Evolutionary conservation across 1,140 invertebrate species (phyloP).

Genomic region (Drosophila virilis): DNA sequence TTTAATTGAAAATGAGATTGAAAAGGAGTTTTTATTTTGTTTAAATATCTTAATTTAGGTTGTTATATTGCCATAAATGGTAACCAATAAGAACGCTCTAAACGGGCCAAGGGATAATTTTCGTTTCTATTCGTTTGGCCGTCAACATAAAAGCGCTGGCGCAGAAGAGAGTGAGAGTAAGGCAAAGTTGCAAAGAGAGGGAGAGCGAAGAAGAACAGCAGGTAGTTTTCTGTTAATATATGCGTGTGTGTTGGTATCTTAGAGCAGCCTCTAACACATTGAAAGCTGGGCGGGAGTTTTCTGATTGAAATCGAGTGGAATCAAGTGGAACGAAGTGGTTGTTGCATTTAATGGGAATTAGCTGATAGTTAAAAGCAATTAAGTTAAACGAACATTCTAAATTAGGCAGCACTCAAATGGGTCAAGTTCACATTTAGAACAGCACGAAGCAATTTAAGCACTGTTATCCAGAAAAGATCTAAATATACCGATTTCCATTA

Average conservation of each 20-base stretch:
- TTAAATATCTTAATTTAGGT: too few relatives aligned
- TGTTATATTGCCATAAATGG: too few relatives aligned
- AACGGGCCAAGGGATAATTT: too few relatives aligned
- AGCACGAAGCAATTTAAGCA: slow-evolving; percentile 17
- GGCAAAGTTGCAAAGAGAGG: too few relatives aligned
- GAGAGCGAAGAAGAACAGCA: neutral
- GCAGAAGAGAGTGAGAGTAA: too few relatives aligned
- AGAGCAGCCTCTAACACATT: slow-evolving; percentile 28
- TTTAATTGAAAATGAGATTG: too few relatives aligned
- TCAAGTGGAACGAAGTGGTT: slow-evolving; percentile 49
- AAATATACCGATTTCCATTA: slow-evolving; percentile 34
- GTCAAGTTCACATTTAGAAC: slow-evolving; percentile 40
- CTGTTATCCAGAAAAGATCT: slow-evolving; percentile 34
- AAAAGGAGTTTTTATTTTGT: too few relatives aligned
- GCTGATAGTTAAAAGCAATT: slow-evolving; percentile 31
- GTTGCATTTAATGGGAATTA: neutral
- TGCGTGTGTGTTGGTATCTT: neutral
- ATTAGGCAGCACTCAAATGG: slow-evolving; percentile 5
- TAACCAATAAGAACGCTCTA: too few relatives aligned
- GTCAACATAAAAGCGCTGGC: too few relatives aligned
- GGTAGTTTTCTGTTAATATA: slow-evolving; percentile 22
- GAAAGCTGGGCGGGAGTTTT: slow-evolving; percentile 46
- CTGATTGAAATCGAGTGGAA: slow-evolving; percentile 47
- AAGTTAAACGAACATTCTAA: slow-evolving; percentile 5
- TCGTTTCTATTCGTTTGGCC: too few relatives aligned